Evolutionary conservation across 2,113 vertebrate genomes (phyloP), one percentile per base, ranked within the genome.

Genomic region (Rhabdornis inornatus): DNA sequence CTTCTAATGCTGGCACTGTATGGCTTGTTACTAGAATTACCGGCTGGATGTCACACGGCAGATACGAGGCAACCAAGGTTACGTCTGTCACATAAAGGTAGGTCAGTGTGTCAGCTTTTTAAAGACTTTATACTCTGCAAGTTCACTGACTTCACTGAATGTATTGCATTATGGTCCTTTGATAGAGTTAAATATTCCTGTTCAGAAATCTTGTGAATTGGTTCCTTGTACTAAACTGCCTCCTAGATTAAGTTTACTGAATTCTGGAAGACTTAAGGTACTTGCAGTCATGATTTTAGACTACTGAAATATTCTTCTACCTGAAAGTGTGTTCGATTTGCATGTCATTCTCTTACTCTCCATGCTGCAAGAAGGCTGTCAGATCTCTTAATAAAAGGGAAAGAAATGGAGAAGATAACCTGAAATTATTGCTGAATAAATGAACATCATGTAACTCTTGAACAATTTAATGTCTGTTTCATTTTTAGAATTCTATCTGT

Each of bases 11-110:
- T 96, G 96, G 87, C 97, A n/a, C 91, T 97, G 2, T 95, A 91
- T 75, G 95, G 93, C 33, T 93, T 96, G 87, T 95, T 97, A 52
- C 94, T 98, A 92, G 95, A 93, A 40, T 86, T 97, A 15, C 89
- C 96, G 82, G 65, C 87, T 28, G 95, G 93, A 77, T 95, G 94
- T 64, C 97, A 93, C 9, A 50, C 97, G 10, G 87, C 97, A 40
- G 97, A 98, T 42, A 97, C 95, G 8, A 90, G 97, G 55, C 98
- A 98, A 56, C 98, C 98, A 57, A 98, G 98, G 87, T 83, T 99
- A 83, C 98, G 98, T 57, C 97, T 98, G 92, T 98, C 98, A 77
- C 97, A 98, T 94, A 98, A 98, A 98, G 98, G 98, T 99, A 98
- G 96, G 98, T 96, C 96, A 93, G 89, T 93, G 75, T 95, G 94